A percentile compares a stretch with the other conserved stretches of the same genome.
Conservation (phyloP, 2,888 invertebrate species). For the Heteromyza rotundicornis region DNA sequence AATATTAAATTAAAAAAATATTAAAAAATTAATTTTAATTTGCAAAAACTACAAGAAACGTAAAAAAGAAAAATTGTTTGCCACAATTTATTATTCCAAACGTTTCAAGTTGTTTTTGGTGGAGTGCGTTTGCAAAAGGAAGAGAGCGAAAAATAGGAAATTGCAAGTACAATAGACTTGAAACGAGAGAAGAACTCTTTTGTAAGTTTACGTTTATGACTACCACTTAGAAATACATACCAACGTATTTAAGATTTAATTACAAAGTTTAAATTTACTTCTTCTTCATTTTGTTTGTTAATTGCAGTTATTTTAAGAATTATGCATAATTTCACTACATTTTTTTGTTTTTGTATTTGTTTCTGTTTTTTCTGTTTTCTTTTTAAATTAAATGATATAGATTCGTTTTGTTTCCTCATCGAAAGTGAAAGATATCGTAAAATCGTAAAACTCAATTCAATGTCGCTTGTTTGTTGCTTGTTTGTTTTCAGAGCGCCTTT, state of each 20-base stretch:
- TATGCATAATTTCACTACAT: neutral
- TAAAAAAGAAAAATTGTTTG: neutral
- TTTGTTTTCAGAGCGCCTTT: constrained; percentile 18
- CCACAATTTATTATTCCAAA: too few species aligned
- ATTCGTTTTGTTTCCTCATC: neutral
- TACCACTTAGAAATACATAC: neutral
- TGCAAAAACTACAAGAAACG: neutral
- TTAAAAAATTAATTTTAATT: neutral
- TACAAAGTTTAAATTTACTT: neutral
- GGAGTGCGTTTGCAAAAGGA: too few species aligned
- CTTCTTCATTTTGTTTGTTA: neutral
- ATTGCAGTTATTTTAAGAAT: neutral
- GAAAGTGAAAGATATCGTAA: constrained; percentile 19
- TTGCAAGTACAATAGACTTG: neutral
- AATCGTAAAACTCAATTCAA: neutral
- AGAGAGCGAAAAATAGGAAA: neutral
- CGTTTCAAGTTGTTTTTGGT: neutral
- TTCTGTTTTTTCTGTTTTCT: too few species aligned
- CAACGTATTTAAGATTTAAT: neutral
- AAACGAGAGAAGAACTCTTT: too few species aligned
- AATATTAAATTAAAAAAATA: neutral
- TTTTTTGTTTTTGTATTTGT: too few species aligned
- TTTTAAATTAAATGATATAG: too few species aligned
- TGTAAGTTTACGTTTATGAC: neutral
- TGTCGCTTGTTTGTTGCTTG: constrained; percentile 5